Evolutionary conservation across 2,797 vertebrate species (phyloP).

Genomic region (Sylvilagus floridanus): DNA sequence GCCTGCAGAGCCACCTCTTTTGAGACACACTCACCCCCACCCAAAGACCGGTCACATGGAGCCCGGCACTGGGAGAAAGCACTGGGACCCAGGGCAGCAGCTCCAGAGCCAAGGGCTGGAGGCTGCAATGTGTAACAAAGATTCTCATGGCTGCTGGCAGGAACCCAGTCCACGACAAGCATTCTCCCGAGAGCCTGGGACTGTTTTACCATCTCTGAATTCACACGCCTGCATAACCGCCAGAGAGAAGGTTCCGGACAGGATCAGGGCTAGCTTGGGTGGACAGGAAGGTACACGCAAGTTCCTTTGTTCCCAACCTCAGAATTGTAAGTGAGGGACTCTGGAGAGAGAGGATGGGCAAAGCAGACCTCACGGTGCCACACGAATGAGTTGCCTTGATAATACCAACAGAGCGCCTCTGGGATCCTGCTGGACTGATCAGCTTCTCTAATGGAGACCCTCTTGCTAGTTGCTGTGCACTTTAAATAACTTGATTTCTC

Average conservation of each 20-base stretch:
- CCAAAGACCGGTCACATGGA: background rate
- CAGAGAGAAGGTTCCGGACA: background rate
- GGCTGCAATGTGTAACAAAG: background rate
- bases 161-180: background rate
- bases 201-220: background rate
- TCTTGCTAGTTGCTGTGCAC: background rate
- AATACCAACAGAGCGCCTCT: background rate
- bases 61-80: background rate
- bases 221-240: background rate
- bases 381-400: background rate
- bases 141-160: background rate
- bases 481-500: background rate
- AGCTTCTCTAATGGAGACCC: background rate
- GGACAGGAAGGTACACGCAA: background rate
- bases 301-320: background rate
- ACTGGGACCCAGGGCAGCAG: background rate
- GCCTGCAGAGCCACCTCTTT: background rate
- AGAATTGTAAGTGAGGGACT: background rate
- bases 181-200: background rate
- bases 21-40: background rate
- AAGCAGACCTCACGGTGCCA: background rate
- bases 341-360: background rate
- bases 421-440: background rate
- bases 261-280: background rate
- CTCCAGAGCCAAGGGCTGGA: background rate